phyloP scores from a whole-genome alignment of 2,113 vertebrate genomes.

The Salvelinus namaycush region DNA sequence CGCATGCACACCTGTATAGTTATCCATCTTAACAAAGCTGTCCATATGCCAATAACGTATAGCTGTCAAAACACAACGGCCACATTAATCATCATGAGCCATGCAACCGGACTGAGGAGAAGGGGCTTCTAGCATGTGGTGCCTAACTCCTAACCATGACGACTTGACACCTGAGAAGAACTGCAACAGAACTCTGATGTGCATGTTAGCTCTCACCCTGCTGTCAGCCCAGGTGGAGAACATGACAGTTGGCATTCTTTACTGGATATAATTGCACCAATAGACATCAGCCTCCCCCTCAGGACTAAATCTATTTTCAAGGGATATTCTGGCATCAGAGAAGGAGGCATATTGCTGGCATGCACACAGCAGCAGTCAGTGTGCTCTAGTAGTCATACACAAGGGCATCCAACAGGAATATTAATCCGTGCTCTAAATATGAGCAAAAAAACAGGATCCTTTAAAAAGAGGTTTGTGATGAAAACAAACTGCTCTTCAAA shows the following conservation, averaged over 20 bases:
- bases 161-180: too few relatives aligned
- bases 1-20: conserved; percentile 42
- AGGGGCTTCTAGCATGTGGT: conserved; percentile 2
- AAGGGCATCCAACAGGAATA: background rate
- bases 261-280: background rate
- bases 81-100: conserved; percentile 73
- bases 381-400: background rate
- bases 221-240: background rate
- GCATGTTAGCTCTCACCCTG: background rate
- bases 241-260: background rate
- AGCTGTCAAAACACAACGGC: conserved; percentile 62
- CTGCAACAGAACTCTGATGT: background rate
- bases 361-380: background rate
- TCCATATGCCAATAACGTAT: conserved; percentile 63
- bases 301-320: background rate
- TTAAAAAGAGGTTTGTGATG: conserved; percentile 39
- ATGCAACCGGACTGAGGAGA: conserved; percentile 49
- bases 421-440: conserved; percentile 4
- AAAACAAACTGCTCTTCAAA: conserved; percentile 55
- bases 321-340: background rate
- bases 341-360: background rate
- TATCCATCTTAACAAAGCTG: conserved; percentile 71
- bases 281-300: too few relatives aligned
- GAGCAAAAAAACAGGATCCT: conserved; percentile 51
- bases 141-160: too few relatives aligned